These are phyloP conservation scores for Agonopterix alstromeriana DNA, from an alignment of 2,888 invertebrate species.

Conservation along the genomic window DNA sequence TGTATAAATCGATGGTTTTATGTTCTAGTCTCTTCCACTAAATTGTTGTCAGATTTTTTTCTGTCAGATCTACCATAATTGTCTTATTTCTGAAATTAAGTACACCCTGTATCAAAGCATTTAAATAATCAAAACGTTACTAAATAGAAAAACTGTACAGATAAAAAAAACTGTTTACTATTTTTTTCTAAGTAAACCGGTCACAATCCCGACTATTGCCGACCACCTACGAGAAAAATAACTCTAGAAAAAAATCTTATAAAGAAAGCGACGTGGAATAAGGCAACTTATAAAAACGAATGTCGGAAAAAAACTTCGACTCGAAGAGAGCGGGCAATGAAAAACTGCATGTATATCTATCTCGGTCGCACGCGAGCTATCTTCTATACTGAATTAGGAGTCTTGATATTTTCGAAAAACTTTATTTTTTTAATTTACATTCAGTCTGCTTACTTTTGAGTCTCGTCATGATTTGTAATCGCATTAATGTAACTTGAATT, in stretches of 20 bases:
- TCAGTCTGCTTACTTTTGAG: too few species aligned
- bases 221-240: conserved; percentile 46
- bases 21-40: too few species aligned
- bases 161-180: too few species aligned
- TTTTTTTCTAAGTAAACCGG: background rate
- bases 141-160: too few species aligned
- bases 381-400: conserved; percentile 16
- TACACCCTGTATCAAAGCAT: background rate
- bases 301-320: conserved; percentile 42
- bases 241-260: conserved; percentile 26
- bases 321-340: conserved; percentile 38
- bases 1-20: too few species aligned
- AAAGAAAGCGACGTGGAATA: conserved; percentile 42
- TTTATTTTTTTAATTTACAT: too few species aligned
- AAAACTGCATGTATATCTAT: conserved; percentile 50
- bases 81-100: too few species aligned
- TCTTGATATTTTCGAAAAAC: conserved; percentile 44
- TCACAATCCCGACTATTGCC: conserved; percentile 2
- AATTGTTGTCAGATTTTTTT: too few species aligned
- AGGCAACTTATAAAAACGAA: conserved; percentile 50
- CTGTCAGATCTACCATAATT: too few species aligned
- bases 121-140: background rate
- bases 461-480: too few species aligned
- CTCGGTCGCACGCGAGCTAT: conserved; percentile 47
- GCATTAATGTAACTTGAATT: too few species aligned